Conservation (phyloP, 2,888 invertebrate genomes). For the Chloroclysta siterata region DNA sequence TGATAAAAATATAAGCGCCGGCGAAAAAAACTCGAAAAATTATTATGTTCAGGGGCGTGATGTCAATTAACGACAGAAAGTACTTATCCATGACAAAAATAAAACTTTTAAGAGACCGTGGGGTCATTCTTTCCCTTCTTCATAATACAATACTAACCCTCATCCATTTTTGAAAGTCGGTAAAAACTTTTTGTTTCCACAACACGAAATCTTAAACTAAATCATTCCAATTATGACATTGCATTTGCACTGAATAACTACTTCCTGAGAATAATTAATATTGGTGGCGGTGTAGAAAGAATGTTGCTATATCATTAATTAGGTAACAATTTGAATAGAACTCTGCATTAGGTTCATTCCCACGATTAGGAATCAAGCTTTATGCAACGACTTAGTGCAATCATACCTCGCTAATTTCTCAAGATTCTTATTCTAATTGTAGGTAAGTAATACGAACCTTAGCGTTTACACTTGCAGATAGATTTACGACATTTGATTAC, state of each 20-base stretch:
- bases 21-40: too few relatives aligned
- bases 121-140: too few relatives aligned
- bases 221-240: conserved; percentile 6
- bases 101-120: too few relatives aligned
- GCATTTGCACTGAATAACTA: conserved; percentile 7
- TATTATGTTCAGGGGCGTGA: too few relatives aligned
- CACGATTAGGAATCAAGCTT: conserved; percentile 47
- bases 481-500: neutral
- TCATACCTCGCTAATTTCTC: conserved; percentile 18
- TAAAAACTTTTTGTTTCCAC: too few relatives aligned
- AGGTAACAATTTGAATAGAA: conserved; percentile 49
- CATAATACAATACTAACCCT: too few relatives aligned
- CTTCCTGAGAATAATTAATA: conserved; percentile 24
- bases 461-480: neutral
- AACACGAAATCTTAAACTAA: conserved; percentile 1
- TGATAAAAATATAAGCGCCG: too few relatives aligned
- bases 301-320: conserved; percentile 48
- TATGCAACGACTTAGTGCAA: conserved; percentile 38
- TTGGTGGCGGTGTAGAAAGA: conserved; percentile 10
- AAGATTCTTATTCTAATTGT: conserved; percentile 15
- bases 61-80: too few relatives aligned
- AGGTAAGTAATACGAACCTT: conserved; percentile 1
- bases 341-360: conserved; percentile 44
- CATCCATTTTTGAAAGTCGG: too few relatives aligned
- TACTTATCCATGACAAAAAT: too few relatives aligned